A percentile compares a stretch with the other conserved stretches of the same genome.
These are phyloP conservation scores for Cataglyphis altisquamis DNA, from an alignment of 2,888 invertebrate genomes.

Conservation along the genomic window DNA sequence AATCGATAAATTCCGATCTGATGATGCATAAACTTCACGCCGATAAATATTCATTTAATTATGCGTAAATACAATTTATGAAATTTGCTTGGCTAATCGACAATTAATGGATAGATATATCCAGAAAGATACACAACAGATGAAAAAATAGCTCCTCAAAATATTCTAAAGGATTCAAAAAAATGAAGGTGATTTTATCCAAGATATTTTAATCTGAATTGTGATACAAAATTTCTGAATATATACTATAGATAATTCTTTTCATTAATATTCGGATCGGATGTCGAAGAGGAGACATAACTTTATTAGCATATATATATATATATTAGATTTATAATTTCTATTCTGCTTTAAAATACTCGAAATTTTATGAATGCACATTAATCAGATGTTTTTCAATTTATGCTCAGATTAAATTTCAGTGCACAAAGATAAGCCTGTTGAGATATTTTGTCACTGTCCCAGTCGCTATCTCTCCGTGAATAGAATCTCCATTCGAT, in stretches of 20 bases:
- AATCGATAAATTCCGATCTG: conserved; percentile 6
- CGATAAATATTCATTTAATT: conserved; percentile 6
- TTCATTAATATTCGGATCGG: conserved; percentile 16
- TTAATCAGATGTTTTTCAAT: conserved; percentile 4
- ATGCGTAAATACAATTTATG: not conserved
- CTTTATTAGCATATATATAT: not conserved
- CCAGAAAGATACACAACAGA: not conserved
- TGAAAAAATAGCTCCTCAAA: not conserved
- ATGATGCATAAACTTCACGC: not conserved
- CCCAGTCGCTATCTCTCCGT: not conserved
- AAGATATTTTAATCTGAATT: not conserved
- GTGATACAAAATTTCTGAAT: not conserved
- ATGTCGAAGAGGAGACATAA: not conserved
- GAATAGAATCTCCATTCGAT: conserved; percentile 40
- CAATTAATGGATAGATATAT: not conserved
- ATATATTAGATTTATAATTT: not conserved
- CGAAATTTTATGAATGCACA: not conserved
- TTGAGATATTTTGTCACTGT: not conserved
- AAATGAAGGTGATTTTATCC: not conserved
- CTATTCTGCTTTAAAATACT: not conserved
- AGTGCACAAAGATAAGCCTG: conserved; percentile 18
- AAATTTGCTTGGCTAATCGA: not conserved
- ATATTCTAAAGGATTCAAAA: not conserved
- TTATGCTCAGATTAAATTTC: conserved; percentile 32
- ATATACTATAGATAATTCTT: not conserved